Conservation (phyloP, 1,140 invertebrate genomes). For the Matsumurasca onukii region DNA sequence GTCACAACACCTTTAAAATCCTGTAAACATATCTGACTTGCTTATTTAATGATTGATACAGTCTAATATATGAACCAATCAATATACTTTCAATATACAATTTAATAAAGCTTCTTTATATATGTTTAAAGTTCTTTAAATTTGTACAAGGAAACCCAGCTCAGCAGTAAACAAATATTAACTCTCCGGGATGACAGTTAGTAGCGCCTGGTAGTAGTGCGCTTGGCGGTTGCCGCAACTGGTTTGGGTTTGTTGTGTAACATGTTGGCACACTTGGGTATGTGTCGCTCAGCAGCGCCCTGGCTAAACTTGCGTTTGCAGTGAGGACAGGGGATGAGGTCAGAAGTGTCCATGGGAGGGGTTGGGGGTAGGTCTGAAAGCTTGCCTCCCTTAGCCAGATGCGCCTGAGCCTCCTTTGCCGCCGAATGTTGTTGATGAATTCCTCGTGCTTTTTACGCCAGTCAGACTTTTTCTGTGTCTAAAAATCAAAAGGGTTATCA, state of each 20-base stretch:
- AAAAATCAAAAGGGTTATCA: too few relatives aligned
- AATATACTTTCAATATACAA: too few relatives aligned
- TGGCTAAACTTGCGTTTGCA: constrained; percentile 86
- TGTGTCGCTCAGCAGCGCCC: constrained; percentile 85
- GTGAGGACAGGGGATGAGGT: constrained; percentile 91
- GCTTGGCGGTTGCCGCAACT: constrained; percentile 34
- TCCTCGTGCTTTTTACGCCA: constrained; percentile 93
- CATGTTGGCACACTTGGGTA: constrained; percentile 87
- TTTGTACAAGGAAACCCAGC: too few relatives aligned
- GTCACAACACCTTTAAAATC: too few relatives aligned
- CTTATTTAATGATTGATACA: too few relatives aligned
- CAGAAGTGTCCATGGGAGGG: constrained; percentile 79
- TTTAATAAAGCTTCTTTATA: too few relatives aligned
- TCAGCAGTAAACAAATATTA: too few relatives aligned
- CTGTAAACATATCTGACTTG: too few relatives aligned
- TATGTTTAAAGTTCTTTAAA: too few relatives aligned
- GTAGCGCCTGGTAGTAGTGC: too few relatives aligned
- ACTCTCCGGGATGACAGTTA: too few relatives aligned
- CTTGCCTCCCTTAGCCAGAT: constrained; percentile 84
- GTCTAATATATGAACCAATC: too few relatives aligned
- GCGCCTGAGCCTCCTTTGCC: constrained; percentile 82
- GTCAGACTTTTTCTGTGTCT: constrained; percentile 61
- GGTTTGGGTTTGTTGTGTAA: constrained; percentile 74
- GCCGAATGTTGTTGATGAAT: constrained; percentile 88
- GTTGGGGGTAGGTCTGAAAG: constrained; percentile 86